Evolutionary conservation across 1,140 invertebrate genomes (phyloP).

Genomic region (Monomorium pharaonis): DNA sequence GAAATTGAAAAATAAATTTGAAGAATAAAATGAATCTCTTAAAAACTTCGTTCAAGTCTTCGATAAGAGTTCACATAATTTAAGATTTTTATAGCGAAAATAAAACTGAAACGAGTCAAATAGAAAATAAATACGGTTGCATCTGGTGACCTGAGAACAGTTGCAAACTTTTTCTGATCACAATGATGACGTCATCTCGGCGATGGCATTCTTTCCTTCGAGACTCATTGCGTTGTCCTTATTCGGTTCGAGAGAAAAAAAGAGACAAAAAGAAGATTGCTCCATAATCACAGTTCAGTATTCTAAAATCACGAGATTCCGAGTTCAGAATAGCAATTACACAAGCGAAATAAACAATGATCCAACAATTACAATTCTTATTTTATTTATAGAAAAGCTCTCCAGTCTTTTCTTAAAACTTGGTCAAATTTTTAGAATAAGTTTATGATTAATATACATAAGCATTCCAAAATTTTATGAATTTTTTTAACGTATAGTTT

Average conservation of each 20-base stretch:
- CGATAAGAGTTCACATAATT: background rate
- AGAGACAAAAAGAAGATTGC: background rate
- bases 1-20: background rate
- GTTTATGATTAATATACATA: no score
- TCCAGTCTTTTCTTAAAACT: no score
- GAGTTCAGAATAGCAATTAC: background rate
- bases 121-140: background rate
- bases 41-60: background rate
- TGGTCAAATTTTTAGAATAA: no score
- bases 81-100: background rate
- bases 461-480: no score
- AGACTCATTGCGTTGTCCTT: background rate
- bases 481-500: no score
- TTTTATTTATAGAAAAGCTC: no score
- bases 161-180: slow-evolving; percentile 27
- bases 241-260: background rate
- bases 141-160: slow-evolving; percentile 29
- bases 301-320: background rate
- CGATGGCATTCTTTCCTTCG: slow-evolving; percentile 6
- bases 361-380: background rate
- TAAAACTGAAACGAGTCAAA: background rate
- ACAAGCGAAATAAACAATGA: background rate
- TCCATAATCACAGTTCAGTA: background rate
- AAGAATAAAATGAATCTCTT: background rate
- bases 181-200: slow-evolving; percentile 6